These are phyloP conservation scores for Pissodes strobi DNA, from an alignment of 1,140 invertebrate species.

Conservation along the genomic window DNA sequence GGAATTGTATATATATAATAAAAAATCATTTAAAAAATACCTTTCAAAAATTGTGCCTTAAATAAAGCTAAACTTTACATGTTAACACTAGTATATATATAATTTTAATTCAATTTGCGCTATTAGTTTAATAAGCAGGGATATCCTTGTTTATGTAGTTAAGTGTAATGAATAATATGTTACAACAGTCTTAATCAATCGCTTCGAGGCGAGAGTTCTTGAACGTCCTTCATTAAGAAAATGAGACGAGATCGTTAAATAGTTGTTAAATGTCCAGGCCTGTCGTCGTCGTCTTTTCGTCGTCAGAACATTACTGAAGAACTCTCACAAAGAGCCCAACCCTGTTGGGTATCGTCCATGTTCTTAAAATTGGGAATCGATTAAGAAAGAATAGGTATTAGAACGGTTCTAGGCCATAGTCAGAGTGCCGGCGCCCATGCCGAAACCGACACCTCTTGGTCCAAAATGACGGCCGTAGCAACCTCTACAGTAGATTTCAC, in stretches of 20 bases:
- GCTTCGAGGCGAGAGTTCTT: neutral
- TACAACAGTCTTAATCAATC: conserved; percentile 39
- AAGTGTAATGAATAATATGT: conserved; percentile 28
- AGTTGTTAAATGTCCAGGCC: conserved; percentile 20
- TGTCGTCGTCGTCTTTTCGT: too few relatives aligned
- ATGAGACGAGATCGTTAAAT: neutral
- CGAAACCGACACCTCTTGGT: conserved; percentile 88
- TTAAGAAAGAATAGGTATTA: conserved; percentile 24
- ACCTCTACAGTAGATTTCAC: conserved; percentile 84
- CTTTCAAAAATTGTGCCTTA: conserved; percentile 37
- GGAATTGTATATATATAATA: conserved; percentile 36
- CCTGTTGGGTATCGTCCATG: too few relatives aligned
- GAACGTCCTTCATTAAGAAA: neutral
- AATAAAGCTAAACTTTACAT: conserved; percentile 32
- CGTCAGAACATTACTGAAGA: neutral
- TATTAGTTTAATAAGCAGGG: conserved; percentile 24
- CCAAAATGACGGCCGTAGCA: conserved; percentile 90
- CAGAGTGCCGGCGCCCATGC: conserved; percentile 83
- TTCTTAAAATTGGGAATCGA: conserved; percentile 6
- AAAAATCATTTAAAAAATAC: conserved; percentile 36
- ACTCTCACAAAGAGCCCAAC: neutral
- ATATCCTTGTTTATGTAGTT: conserved; percentile 33
- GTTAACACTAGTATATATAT: conserved; percentile 6
- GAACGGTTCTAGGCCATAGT: conserved; percentile 75
- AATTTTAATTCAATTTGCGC: conserved; percentile 23